phyloP scores from a whole-genome alignment of 1,140 invertebrate species.

The Batillaria attramentaria region DNA sequence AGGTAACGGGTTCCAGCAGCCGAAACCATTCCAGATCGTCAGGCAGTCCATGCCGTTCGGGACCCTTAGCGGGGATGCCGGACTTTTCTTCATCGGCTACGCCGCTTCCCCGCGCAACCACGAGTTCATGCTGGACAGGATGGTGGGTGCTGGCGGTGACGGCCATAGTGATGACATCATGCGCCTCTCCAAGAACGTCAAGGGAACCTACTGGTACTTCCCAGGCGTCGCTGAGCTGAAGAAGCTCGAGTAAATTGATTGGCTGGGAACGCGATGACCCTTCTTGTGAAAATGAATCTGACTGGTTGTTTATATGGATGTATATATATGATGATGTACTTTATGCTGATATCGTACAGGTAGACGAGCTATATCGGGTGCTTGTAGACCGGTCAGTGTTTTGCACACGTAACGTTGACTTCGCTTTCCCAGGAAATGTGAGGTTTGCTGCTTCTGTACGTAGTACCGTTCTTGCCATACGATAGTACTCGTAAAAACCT shows the following conservation, averaged over 20 bases:
- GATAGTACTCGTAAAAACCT: too few relatives aligned
- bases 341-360: background rate
- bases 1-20: constrained; percentile 61
- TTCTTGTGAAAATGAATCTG: background rate
- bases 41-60: constrained; percentile 68
- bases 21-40: constrained; percentile 64
- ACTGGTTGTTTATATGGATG: background rate
- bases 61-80: constrained; percentile 52
- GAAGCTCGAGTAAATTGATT: constrained; percentile 56
- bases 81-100: constrained; percentile 69
- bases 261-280: too few relatives aligned
- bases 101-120: constrained; percentile 59
- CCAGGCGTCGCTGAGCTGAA: constrained; percentile 62
- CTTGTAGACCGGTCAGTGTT: background rate
- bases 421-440: too few relatives aligned
- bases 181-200: constrained; percentile 62
- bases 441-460: too few relatives aligned
- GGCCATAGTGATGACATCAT: constrained; percentile 65
- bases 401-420: too few relatives aligned
- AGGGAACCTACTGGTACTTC: constrained; percentile 71
- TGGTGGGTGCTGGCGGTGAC: constrained; percentile 64
- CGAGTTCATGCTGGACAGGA: constrained; percentile 67
- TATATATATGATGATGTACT: background rate
- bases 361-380: background rate
- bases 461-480: too few relatives aligned